Conservation (phyloP, 2,888 invertebrate species). For the Dryobota labecula region DNA sequence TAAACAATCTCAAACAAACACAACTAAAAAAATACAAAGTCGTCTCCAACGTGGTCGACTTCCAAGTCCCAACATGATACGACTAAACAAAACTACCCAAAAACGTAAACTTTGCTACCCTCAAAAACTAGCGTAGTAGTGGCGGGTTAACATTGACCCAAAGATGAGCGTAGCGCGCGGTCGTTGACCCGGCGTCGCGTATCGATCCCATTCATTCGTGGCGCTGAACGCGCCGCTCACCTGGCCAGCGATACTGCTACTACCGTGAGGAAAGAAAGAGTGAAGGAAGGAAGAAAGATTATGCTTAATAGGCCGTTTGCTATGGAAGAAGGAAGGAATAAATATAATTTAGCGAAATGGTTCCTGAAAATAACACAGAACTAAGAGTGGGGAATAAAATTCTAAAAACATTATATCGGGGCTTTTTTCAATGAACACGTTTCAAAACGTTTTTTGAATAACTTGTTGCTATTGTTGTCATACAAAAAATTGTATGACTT, state of each 20-base stretch:
- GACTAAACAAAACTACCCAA: conserved; percentile 10
- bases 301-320: too few species aligned
- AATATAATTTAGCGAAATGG: too few species aligned
- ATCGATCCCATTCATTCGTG: conserved; percentile 81
- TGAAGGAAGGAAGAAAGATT: neutral
- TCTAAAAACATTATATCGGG: too few species aligned
- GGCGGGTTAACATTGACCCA: conserved; percentile 70
- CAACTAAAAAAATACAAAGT: neutral
- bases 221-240: conserved; percentile 42
- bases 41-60: neutral
- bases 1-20: neutral
- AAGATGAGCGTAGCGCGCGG: conserved; percentile 64
- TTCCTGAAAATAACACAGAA: too few species aligned
- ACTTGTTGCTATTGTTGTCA: conserved; percentile 23
- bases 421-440: too few species aligned
- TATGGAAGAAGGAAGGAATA: too few species aligned
- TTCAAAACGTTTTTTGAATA: too few species aligned
- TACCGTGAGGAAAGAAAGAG: too few species aligned
- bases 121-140: conserved; percentile 8
- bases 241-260: conserved; percentile 19
- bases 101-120: conserved; percentile 14
- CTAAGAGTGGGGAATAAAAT: too few species aligned
- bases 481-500: neutral
- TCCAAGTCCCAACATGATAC: neutral
- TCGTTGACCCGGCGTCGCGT: conserved; percentile 70